These are phyloP conservation scores for Riparia riparia DNA, from an alignment of 2,113 vertebrate genomes.

Conservation along the genomic window DNA sequence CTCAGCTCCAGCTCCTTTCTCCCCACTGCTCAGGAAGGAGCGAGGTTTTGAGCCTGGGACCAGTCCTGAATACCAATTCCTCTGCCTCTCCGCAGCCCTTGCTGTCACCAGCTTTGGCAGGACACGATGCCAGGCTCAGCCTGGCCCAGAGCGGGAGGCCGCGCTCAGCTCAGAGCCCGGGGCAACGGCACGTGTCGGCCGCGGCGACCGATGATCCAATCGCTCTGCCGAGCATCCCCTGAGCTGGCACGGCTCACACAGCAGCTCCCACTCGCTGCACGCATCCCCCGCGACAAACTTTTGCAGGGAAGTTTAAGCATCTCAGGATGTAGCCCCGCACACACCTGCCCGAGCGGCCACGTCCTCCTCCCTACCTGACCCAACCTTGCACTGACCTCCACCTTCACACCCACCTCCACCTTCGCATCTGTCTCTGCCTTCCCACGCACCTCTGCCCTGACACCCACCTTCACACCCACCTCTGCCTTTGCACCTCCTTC, in stretches of 20 bases:
- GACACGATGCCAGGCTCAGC: background rate
- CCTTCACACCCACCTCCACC: background rate
- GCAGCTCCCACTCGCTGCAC: background rate
- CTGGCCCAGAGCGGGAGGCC: background rate
- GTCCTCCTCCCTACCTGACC: too few relatives aligned
- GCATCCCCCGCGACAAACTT: background rate
- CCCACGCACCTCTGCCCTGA: background rate
- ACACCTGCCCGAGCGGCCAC: background rate
- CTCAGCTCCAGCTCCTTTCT: background rate
- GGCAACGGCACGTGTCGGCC: background rate
- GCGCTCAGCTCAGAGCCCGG: background rate
- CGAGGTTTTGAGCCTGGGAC: background rate
- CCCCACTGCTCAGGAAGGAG: background rate
- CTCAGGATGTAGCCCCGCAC: background rate
- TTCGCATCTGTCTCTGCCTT: background rate
- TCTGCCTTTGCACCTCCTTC: background rate
- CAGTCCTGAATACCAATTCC: conserved; percentile 15
- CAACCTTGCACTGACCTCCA: background rate
- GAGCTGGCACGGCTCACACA: rapidly evolving
- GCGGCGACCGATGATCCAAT: rapidly evolving
- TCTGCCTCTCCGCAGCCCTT: background rate
- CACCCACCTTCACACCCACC: background rate
- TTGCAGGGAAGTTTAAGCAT: background rate
- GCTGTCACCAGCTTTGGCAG: background rate
- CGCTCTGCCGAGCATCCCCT: rapidly evolving